phyloP scores from a whole-genome alignment of 2,888 invertebrate species.

The Furcula furcula region DNA sequence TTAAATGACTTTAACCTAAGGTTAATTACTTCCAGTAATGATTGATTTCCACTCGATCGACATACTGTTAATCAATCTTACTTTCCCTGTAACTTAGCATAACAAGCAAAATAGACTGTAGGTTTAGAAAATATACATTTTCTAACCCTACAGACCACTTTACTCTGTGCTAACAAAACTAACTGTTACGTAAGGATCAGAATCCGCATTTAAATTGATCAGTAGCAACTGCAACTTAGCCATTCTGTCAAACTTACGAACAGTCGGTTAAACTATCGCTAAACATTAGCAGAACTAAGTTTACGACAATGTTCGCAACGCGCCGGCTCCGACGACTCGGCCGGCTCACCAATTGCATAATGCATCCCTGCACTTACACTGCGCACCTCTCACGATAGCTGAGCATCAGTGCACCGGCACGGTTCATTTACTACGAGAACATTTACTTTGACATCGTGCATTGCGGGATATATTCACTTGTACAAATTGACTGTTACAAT shows the following conservation, averaged over 20 bases:
- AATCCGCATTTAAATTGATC: constrained; percentile 18
- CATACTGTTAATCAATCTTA: too few relatives aligned
- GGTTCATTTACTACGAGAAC: constrained; percentile 36
- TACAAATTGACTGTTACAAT: background rate
- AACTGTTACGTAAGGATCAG: too few relatives aligned
- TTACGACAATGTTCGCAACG: constrained; percentile 48
- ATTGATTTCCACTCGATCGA: too few relatives aligned
- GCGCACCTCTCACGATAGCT: constrained; percentile 44
- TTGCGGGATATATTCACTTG: constrained; percentile 7
- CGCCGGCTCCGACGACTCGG: constrained; percentile 46
- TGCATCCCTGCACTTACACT: constrained; percentile 66
- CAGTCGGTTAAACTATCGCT: constrained; percentile 43
- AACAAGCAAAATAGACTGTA: too few relatives aligned
- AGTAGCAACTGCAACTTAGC: constrained; percentile 24
- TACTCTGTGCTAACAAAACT: too few relatives aligned
- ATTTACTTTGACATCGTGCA: constrained; percentile 11
- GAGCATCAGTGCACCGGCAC: constrained; percentile 34
- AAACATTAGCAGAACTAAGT: constrained; percentile 55
- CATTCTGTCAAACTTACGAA: constrained; percentile 32
- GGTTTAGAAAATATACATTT: too few relatives aligned
- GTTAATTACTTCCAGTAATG: too few relatives aligned
- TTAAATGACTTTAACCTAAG: too few relatives aligned
- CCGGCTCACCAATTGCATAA: constrained; percentile 61
- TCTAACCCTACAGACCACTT: too few relatives aligned
- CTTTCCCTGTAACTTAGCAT: too few relatives aligned